Evolutionary conservation across 2,888 invertebrate species (phyloP).

Genomic region (Ormyrus nitidulus): DNA sequence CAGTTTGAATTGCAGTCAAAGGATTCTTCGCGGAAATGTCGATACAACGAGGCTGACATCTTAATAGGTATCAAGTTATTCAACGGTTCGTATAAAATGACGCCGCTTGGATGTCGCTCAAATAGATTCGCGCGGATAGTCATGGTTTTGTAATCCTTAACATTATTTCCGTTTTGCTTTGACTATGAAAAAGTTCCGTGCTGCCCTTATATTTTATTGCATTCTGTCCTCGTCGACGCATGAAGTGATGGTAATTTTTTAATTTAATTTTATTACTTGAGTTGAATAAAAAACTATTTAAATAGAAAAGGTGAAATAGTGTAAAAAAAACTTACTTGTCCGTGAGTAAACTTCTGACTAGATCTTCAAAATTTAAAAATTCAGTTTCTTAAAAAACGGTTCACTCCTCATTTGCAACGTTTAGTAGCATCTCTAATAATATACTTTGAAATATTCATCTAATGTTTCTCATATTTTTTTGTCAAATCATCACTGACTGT

Average conservation of each 20-base stretch:
- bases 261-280: not conserved
- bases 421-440: too few species aligned
- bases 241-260: slow-evolving; percentile 38
- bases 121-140: not conserved
- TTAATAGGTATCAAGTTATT: slow-evolving; percentile 7
- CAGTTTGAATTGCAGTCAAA: not conserved
- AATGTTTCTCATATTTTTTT: too few species aligned
- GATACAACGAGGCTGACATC: slow-evolving; percentile 3
- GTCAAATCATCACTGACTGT: too few species aligned
- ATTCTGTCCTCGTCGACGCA: not conserved
- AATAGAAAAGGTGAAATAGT: too few species aligned
- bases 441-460: too few species aligned
- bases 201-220: not conserved
- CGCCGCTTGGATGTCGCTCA: not conserved
- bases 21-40: slow-evolving; percentile 35
- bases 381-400: too few species aligned
- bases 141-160: too few species aligned
- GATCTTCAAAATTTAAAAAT: too few species aligned
- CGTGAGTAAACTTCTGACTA: too few species aligned
- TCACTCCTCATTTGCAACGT: too few species aligned
- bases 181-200: slow-evolving; percentile 22
- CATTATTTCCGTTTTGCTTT: not conserved
- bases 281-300: not conserved
- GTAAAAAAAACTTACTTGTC: too few species aligned
- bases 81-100: slow-evolving; percentile 29